These are phyloP conservation scores for Pseudopipra pipra DNA, from an alignment of 2,113 vertebrate genomes.

Conservation along the genomic window DNA sequence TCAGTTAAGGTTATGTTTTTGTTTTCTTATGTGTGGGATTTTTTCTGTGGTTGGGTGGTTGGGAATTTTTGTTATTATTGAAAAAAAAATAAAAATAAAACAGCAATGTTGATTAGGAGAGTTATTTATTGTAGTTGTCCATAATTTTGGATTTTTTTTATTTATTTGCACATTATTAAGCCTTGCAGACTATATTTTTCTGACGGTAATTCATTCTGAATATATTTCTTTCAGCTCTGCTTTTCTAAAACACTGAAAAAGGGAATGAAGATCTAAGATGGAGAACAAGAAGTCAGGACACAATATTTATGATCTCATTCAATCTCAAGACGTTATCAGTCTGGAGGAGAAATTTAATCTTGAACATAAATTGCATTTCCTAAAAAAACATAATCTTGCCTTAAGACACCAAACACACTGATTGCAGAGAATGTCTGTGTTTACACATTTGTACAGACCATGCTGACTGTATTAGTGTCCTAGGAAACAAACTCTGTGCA, in stretches of 20 bases:
- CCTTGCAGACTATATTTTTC: background rate
- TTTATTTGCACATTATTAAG: background rate
- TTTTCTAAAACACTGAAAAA: slow-evolving; percentile 24
- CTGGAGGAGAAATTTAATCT: slow-evolving; percentile 77
- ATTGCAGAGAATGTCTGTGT: slow-evolving; percentile 86
- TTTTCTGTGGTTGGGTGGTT: background rate
- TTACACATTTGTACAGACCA: slow-evolving; percentile 81
- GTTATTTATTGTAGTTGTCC: background rate
- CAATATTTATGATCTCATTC: slow-evolving; percentile 76
- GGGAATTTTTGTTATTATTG: background rate
- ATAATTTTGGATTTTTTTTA: background rate
- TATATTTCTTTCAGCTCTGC: background rate
- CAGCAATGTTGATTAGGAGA: background rate
- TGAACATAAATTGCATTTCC: slow-evolving; percentile 84
- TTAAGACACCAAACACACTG: slow-evolving; percentile 81
- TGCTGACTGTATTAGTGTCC: slow-evolving; percentile 82
- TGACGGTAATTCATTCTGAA: background rate
- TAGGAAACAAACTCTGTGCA: slow-evolving; percentile 75
- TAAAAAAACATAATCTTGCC: slow-evolving; percentile 85
- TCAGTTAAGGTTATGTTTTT: background rate
- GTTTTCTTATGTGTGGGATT: background rate
- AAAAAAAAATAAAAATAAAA: background rate
- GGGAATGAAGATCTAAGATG: slow-evolving; percentile 27
- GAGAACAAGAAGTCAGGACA: slow-evolving; percentile 61
- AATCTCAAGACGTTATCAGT: slow-evolving; percentile 79